Evolutionary conservation across 2,888 invertebrate genomes (phyloP).

Genomic region (Harpalus rufipes): DNA sequence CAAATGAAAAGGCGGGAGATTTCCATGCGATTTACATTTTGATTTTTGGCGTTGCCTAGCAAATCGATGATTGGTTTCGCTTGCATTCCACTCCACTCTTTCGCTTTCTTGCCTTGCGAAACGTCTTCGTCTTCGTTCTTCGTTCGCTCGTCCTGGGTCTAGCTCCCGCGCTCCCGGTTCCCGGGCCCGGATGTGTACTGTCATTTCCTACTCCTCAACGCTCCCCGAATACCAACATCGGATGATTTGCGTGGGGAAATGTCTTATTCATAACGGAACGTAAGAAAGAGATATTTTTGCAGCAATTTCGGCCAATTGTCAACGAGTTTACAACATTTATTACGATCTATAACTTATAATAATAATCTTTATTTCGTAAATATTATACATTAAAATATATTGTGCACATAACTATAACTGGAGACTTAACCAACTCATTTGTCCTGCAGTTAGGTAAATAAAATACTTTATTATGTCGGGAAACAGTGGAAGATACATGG

Average conservation of each 20-base stretch:
- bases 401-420: too few relatives aligned
- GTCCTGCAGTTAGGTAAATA: too few relatives aligned
- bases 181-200: slow-evolving; percentile 37
- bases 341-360: neutral
- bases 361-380: neutral
- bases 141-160: neutral
- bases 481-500: too few relatives aligned
- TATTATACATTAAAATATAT: too few relatives aligned
- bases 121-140: neutral
- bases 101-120: slow-evolving; percentile 8
- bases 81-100: slow-evolving; percentile 40
- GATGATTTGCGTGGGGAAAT: slow-evolving; percentile 42
- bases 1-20: slow-evolving; percentile 63
- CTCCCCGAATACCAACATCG: slow-evolving; percentile 29
- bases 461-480: too few relatives aligned
- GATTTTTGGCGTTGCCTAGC: slow-evolving; percentile 61
- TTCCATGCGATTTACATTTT: slow-evolving; percentile 66
- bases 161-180: neutral
- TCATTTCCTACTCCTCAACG: slow-evolving; percentile 34
- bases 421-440: too few relatives aligned
- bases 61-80: slow-evolving; percentile 64
- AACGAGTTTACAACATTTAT: neutral
- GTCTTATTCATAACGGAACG: slow-evolving; percentile 43
- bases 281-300: slow-evolving; percentile 21
- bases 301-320: slow-evolving; percentile 4